Conservation (phyloP, 2,113 vertebrate genomes). For the Dicerorhinus sumatrensis region DNA sequence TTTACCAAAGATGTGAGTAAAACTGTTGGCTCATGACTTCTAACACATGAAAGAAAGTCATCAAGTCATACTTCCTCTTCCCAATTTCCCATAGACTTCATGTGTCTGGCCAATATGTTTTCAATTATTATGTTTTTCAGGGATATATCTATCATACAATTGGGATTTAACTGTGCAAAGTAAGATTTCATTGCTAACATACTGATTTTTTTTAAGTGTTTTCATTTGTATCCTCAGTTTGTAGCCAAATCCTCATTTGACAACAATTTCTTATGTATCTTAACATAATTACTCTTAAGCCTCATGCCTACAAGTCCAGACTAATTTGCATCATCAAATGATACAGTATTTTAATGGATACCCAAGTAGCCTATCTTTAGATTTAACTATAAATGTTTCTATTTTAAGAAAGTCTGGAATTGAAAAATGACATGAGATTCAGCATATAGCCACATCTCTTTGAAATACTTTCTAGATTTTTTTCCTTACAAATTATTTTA, state of each 20-base stretch:
- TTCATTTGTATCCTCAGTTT: constrained; percentile 44
- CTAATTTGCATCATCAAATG: constrained; percentile 1
- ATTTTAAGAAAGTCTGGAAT: neutral
- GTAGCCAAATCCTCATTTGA: constrained; percentile 36
- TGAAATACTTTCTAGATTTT: constrained; percentile 20
- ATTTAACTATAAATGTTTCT: constrained; percentile 23
- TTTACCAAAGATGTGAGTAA: neutral
- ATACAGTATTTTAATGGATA: neutral
- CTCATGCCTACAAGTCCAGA: neutral
- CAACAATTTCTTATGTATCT: neutral
- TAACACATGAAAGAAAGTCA: constrained; percentile 21
- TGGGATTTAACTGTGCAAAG: neutral
- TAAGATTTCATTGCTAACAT: constrained; percentile 16
- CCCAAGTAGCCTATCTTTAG: neutral
- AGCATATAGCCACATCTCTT: neutral
- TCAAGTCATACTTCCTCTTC: constrained; percentile 5
- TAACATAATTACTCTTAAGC: neutral
- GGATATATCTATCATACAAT: neutral
- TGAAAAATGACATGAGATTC: neutral
- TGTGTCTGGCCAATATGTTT: constrained; percentile 5
- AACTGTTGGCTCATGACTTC: neutral
- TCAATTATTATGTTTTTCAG: constrained; percentile 29
- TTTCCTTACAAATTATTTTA: constrained; percentile 51
- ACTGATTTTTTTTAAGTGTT: neutral
- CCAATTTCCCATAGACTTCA: neutral